Base-by-base conservation (phyloP, 2,113 vertebrate genomes). In the Coptodon bakossiorum region DNA sequence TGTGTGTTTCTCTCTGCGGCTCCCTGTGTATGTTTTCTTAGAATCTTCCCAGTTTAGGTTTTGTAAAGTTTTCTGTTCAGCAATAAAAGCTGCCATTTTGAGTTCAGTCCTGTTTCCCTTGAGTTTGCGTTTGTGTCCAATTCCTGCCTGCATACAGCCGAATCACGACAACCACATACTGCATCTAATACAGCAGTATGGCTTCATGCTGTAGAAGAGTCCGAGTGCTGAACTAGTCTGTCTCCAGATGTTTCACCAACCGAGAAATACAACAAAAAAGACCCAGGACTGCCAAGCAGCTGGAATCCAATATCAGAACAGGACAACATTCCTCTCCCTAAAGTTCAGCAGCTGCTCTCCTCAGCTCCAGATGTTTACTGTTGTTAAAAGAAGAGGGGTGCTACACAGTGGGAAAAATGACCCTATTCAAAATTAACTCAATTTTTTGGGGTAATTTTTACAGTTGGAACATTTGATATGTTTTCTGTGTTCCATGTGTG, bases 101-200 rank as follows among this genome's bases (percentile, higher is more conserved):
- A 59, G 1, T 5, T 59, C 24, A 59, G 56, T 9, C 24, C 56
- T 59, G 56, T 59, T 3, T 59, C 24, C 56, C 1, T 59, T 16
- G 24, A 29, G 13, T 29, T 57, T 5, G 24, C 1, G 3, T 0
- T 57, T 16, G 24, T 0, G 0, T 29, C 56, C 13, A 29, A 57
- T 57, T 29, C 24, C 24, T 57, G 13, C 56, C 2, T 29, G 24
- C 56, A 57, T 24, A 2, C 13, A 29, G 56, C 56, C 2, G 1
- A 59, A 59, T 59, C 24, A 59, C 29, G 4, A 59, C 13, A 59
- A 59, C 24, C 0, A 2, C 57, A 61, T 34, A 34, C 57, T 34
- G 57, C 29, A 34, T 61, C 57, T 61, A 0, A 3, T 0, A 34
- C 9, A 61, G 29, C 9, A 61, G 57, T 0, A 59, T 57, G 24